Percentiles rank a stretch among this genome's conserved stretches.
Conservation (phyloP, 2,888 invertebrate genomes). For the Hirudinaria manillensis region DNA sequence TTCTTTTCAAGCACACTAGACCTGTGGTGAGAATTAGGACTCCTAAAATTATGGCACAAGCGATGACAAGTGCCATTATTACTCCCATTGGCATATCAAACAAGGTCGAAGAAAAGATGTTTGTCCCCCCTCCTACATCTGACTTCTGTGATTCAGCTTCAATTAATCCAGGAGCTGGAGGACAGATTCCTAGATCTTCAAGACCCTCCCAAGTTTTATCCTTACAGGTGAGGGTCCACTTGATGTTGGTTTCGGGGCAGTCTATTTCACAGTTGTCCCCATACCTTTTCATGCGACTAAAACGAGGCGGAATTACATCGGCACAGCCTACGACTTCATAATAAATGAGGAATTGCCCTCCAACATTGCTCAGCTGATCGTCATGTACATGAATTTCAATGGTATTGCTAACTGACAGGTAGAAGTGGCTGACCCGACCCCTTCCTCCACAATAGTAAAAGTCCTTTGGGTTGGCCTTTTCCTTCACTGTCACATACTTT, state of each 20-base stretch:
- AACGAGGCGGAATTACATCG: conserved; percentile 33
- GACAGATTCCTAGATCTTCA: conserved; percentile 31
- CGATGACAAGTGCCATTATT: conserved; percentile 39
- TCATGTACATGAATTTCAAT: conserved; percentile 37
- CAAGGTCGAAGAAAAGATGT: background rate
- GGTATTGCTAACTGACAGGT: conserved; percentile 33
- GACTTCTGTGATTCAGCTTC: conserved; percentile 20
- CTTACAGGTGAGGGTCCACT: conserved; percentile 34
- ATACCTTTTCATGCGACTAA: conserved; percentile 34
- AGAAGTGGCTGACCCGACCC: conserved; percentile 31
- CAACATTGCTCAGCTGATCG: conserved; percentile 32
- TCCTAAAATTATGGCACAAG: conserved; percentile 39
- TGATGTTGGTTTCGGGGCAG: conserved; percentile 29
- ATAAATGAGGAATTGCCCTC: conserved; percentile 38
- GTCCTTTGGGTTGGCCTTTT: conserved; percentile 33
- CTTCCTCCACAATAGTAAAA: conserved; percentile 32
- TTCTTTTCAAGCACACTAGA: conserved; percentile 39
- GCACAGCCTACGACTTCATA: conserved; percentile 40
- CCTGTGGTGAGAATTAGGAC: conserved; percentile 40
- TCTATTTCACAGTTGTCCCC: conserved; percentile 30
- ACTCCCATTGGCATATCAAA: conserved; percentile 33
- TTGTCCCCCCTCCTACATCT: background rate
- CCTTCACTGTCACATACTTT: conserved; percentile 33
- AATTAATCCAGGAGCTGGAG: conserved; percentile 17
- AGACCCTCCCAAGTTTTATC: conserved; percentile 35